Conservation (phyloP, 2,113 vertebrate genomes). For the Athene noctua region DNA sequence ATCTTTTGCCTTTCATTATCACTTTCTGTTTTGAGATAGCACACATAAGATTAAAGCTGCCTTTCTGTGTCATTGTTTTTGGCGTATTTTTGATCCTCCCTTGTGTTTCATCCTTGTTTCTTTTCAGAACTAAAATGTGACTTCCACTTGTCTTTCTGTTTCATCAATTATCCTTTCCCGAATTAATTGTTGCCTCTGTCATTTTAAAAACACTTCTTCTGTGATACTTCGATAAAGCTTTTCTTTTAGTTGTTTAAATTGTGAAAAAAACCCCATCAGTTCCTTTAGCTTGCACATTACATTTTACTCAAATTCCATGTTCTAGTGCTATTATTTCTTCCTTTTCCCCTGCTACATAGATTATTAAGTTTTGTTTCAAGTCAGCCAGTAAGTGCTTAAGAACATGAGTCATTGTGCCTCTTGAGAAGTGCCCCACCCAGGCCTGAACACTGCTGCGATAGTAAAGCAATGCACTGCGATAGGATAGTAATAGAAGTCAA, state of each 20-base stretch:
- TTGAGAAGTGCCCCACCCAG: not conserved
- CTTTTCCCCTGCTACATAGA: not conserved
- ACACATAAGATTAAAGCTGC: not conserved
- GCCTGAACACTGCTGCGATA: fast-evolving
- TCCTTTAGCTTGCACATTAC: not conserved
- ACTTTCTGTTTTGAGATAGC: not conserved
- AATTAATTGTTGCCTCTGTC: not conserved
- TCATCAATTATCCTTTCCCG: not conserved
- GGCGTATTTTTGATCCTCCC: not conserved
- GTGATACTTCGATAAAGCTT: not conserved
- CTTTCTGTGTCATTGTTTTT: not conserved
- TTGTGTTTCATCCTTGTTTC: not conserved
- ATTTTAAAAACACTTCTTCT: not conserved
- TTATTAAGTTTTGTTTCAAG: not conserved
- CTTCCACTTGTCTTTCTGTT: not conserved
- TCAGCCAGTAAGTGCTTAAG: not conserved
- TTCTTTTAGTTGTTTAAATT: not conserved
- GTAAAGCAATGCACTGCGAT: not conserved
- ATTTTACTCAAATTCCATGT: not conserved
- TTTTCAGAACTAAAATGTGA: not conserved
- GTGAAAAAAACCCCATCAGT: not conserved
- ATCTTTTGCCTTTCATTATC: not conserved
- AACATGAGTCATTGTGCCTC: not conserved
- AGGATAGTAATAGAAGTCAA: not conserved
- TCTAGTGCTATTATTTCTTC: not conserved